Conservation (phyloP, 2,888 invertebrate species). For the Drosophila meridionalis region DNA sequence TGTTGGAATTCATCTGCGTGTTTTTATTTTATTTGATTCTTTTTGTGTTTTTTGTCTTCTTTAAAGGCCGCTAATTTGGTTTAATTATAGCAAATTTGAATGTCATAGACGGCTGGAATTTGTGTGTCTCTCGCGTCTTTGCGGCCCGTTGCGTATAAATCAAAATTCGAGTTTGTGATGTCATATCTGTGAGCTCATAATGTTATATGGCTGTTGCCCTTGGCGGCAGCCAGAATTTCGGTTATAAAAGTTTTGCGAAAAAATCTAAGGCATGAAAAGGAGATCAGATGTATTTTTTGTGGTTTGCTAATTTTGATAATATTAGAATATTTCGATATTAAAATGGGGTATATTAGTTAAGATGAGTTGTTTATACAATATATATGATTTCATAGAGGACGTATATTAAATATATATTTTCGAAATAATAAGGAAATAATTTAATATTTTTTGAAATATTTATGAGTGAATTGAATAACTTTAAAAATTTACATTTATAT, state of each 20-base stretch:
- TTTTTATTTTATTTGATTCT: background rate
- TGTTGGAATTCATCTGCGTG: conserved; percentile 37
- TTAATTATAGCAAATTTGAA: conserved; percentile 71
- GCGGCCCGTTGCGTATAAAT: conserved; percentile 36
- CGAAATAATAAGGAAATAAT: too few relatives aligned
- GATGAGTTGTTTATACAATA: too few relatives aligned
- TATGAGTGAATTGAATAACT: too few relatives aligned
- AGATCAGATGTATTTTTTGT: background rate
- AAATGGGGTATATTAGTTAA: background rate
- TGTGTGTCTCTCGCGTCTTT: conserved; percentile 1
- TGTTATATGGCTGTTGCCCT: conserved; percentile 29
- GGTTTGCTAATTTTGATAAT: background rate
- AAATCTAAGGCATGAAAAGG: background rate
- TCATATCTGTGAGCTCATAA: conserved; percentile 64
- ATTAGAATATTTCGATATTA: background rate
- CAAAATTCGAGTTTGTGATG: conserved; percentile 63
- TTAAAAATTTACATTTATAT: too few relatives aligned
- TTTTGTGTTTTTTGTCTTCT: background rate
- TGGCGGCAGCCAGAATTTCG: conserved; percentile 8
- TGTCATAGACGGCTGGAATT: conserved; percentile 61
- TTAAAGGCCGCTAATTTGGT: conserved; percentile 67
- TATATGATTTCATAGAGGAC: too few relatives aligned
- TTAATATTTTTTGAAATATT: too few relatives aligned
- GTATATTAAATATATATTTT: too few relatives aligned
- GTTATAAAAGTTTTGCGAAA: background rate